These are phyloP conservation scores for Enteromius thamalakanensis DNA, from an alignment of 2,797 vertebrate species.

Conservation along the genomic window DNA sequence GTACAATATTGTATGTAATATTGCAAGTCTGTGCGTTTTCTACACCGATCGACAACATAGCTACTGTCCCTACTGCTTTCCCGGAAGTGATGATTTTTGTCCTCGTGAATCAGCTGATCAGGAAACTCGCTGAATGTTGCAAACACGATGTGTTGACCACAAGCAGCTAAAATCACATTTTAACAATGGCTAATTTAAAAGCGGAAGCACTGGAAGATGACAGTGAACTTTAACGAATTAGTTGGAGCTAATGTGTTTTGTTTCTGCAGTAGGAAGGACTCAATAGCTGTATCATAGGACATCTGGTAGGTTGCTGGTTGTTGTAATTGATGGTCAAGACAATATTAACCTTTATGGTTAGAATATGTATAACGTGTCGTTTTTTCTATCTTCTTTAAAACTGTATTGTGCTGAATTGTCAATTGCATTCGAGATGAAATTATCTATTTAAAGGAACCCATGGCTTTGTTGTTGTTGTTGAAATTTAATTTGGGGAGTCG, in stretches of 20 bases:
- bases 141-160: slow-evolving; percentile 43
- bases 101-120: slow-evolving; percentile 74
- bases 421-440: too few species aligned
- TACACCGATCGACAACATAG: background rate
- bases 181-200: slow-evolving; percentile 22
- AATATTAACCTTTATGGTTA: background rate
- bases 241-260: background rate
- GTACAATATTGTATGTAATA: background rate
- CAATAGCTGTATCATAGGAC: slow-evolving; percentile 16
- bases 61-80: slow-evolving; percentile 17
- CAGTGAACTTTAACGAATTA: background rate
- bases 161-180: slow-evolving; percentile 29
- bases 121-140: slow-evolving; percentile 38
- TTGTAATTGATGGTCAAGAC: background rate
- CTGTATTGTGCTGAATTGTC: background rate
- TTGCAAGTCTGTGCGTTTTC: slow-evolving; percentile 1
- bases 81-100: slow-evolving; percentile 66
- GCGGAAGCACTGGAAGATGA: background rate
- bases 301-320: slow-evolving; percentile 26
- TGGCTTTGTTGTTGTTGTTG: background rate
- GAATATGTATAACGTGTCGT: background rate
- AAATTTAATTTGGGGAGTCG: slow-evolving; percentile 19
- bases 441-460: background rate
- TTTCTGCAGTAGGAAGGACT: slow-evolving; percentile 22
- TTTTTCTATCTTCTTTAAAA: background rate